Conservation (phyloP, 2,888 invertebrate species). For the Sminthurides aquaticus region DNA sequence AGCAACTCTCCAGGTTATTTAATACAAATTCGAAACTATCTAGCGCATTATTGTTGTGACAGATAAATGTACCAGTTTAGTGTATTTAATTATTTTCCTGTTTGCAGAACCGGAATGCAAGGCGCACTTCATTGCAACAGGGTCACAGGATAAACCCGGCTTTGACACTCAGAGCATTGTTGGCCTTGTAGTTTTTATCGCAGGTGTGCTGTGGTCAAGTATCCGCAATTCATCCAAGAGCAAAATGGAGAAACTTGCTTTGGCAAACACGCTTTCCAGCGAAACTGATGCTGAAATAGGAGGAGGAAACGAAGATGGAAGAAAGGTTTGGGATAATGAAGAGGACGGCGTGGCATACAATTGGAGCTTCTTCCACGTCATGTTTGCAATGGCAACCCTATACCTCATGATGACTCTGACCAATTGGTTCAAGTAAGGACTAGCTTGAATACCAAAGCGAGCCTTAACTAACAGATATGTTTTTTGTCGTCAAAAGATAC, state of each 20-base stretch:
- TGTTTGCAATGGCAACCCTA: slow-evolving; percentile 90
- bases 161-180: slow-evolving; percentile 87
- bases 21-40: too few species aligned
- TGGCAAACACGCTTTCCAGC: slow-evolving; percentile 30
- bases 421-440: slow-evolving; percentile 98
- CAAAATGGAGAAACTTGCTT: slow-evolving; percentile 69
- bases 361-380: slow-evolving; percentile 94
- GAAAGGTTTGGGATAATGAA: slow-evolving; percentile 85
- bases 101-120: background rate
- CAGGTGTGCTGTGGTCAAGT: slow-evolving; percentile 91
- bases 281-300: slow-evolving; percentile 27
- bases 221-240: slow-evolving; percentile 88
- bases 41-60: too few species aligned
- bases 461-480: too few species aligned
- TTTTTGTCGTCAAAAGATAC: too few species aligned
- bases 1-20: slow-evolving; percentile 60
- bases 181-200: slow-evolving; percentile 85
- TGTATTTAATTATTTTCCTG: too few species aligned
- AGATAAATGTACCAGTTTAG: too few species aligned
- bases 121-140: background rate
- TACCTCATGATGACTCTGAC: slow-evolving; percentile 99
- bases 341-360: slow-evolving; percentile 81
- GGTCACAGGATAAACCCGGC: slow-evolving; percentile 45
- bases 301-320: slow-evolving; percentile 27
- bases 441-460: too few species aligned